Conservation (phyloP, 2,888 invertebrate genomes). For the Cosmia trapezina region DNA sequence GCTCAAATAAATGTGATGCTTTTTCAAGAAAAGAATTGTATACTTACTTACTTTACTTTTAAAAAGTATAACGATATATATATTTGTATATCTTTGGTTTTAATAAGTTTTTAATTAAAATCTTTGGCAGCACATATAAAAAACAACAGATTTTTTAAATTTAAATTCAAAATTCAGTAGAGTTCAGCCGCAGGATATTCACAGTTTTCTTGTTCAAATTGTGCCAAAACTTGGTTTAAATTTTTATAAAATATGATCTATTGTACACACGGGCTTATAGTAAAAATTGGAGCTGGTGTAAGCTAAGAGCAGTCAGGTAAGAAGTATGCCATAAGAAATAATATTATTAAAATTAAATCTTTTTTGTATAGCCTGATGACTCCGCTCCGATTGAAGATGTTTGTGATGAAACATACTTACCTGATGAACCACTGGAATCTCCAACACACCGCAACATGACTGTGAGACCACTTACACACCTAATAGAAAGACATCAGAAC, state of each 20-base stretch:
- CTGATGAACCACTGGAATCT: too few relatives aligned
- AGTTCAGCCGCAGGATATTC: conserved; percentile 29
- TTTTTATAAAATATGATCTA: conserved; percentile 70
- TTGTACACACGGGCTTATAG: conserved; percentile 53
- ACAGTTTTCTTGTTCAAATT: conserved; percentile 41
- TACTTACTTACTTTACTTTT: too few relatives aligned
- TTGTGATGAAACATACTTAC: too few relatives aligned
- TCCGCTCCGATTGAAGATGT: too few relatives aligned
- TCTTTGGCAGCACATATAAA: conserved; percentile 36
- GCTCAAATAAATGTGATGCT: not conserved
- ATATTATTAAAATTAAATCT: too few relatives aligned
- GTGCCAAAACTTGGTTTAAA: conserved; percentile 62
- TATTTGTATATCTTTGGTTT: not conserved
- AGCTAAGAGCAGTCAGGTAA: conserved; percentile 5
- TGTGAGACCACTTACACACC: too few relatives aligned
- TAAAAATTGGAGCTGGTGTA: conserved; percentile 21
- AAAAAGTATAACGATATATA: not conserved
- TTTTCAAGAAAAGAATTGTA: not conserved
- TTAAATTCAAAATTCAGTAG: conserved; percentile 17
- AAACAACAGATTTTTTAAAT: conserved; percentile 32
- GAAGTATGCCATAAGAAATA: too few relatives aligned
- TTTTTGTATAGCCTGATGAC: too few relatives aligned
- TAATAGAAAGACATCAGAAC: too few relatives aligned
- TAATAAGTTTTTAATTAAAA: too few relatives aligned
- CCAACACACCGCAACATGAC: too few relatives aligned